Base-by-base conservation (phyloP, 2,113 vertebrate species). In the Myotis yumanensis region DNA sequence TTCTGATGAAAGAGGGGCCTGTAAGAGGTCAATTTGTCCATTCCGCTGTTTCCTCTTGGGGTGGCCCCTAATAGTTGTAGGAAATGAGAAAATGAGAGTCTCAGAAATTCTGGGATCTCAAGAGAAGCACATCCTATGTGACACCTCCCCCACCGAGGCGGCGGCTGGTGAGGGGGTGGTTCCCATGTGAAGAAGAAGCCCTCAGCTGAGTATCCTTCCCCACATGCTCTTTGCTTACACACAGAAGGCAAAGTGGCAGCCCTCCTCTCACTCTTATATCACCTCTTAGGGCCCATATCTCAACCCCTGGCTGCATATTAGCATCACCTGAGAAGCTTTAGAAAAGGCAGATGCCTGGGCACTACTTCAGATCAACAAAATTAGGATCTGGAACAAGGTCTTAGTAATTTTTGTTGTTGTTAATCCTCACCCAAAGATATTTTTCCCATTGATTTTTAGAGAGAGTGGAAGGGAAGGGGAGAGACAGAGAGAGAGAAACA, bases 81-180 rank as follows among this genome's bases (percentile, higher is more conserved):
- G 51, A 85, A 93, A 89, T 48, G 9, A 68, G 87, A 96, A 37
- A 7, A 40, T 30, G 69, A 79, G 68, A 75, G 6, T 46, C 15
- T 83, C 48, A 57, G 51, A 85, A 90, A 66, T 86, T 86, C 68
- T 81, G 30, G 18, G 12, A 71, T 85, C 48, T 95, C 64, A 85
- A 83, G 48, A 66, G 52, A 71, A 64, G 46, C 43, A 28, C n/a
- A 43, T 88, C 16, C n/a, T 86, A 57, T 46, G 7, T 37, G 51
- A 86, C 35, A 89, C 3, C 17, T 8, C 5, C 22, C 15, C 15
- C 4, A 40, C 3, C 10, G 81, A 77, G 80, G 48, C 25, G 7
- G 23, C 2, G 22, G 40, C 8, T 86, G 43, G 71, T 32, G 54
- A 17, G 3, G 11, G 15, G 37, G 23, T 15, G 10, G 23, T 25